A percentile compares a stretch with the other conserved stretches of the same genome.
These are phyloP conservation scores for Aleadryas rufinucha DNA, from an alignment of 2,113 vertebrate species.

Conservation along the genomic window DNA sequence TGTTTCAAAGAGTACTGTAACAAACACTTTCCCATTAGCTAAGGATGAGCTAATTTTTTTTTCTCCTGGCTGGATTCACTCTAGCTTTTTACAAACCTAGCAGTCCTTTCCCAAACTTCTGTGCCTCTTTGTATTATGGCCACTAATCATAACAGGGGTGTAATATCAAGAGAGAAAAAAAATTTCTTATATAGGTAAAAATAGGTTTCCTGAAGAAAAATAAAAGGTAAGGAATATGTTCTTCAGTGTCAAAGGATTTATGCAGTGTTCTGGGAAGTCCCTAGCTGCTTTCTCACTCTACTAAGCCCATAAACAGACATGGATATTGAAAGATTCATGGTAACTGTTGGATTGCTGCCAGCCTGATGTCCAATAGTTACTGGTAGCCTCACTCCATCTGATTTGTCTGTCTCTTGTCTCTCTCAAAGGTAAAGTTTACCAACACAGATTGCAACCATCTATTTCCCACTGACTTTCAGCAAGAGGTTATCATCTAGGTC, in stretches of 20 bases:
- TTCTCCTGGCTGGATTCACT: not conserved
- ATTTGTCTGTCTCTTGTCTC: not conserved
- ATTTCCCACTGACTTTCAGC: not conserved
- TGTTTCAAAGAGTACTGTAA: not conserved
- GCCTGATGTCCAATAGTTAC: not conserved
- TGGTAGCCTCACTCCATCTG: not conserved
- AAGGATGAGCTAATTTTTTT: not conserved
- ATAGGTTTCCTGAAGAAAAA: not conserved
- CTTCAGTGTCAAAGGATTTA: not conserved
- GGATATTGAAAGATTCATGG: not conserved
- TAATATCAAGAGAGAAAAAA: not conserved
- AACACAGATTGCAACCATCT: not conserved
- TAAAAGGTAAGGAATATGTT: not conserved
- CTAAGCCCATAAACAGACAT: not conserved
- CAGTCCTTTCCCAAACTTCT: not conserved
- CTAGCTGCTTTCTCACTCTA: not conserved
- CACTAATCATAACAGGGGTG: not conserved
- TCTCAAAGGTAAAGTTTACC: not conserved
- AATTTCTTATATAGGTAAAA: not conserved
- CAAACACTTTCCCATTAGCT: not conserved
- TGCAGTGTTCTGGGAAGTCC: not conserved
- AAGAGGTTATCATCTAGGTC: not conserved
- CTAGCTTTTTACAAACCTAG: not conserved
- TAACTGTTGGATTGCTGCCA: not conserved
- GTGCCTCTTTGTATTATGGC: not conserved